Conservation (phyloP, 53 echinoderm and acorn worm genomes). For the Henricia sp. region DNA sequence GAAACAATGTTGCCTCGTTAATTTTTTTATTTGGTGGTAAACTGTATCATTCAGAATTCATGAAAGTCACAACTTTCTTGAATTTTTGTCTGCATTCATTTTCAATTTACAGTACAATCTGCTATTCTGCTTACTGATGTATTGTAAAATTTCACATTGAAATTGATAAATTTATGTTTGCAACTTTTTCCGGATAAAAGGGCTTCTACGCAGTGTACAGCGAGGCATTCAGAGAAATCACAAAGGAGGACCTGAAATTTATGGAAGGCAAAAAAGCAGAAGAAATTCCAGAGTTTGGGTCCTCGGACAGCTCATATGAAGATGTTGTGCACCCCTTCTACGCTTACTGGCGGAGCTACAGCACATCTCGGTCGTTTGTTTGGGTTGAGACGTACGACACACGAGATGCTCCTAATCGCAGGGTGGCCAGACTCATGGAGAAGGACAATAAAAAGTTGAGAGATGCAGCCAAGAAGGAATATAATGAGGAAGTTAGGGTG, state of each 20-base stretch:
- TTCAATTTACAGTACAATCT: too few species aligned
- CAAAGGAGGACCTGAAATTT: constrained; percentile 80
- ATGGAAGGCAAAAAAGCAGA: constrained; percentile 49
- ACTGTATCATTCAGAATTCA: too few species aligned
- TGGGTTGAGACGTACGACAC: constrained; percentile 95
- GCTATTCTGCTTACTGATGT: too few species aligned
- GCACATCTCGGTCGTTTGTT: constrained; percentile 86
- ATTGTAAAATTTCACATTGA: too few species aligned
- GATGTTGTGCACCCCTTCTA: constrained; percentile 92
- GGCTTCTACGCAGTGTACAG: constrained; percentile 88
- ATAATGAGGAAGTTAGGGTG: constrained; percentile 95
- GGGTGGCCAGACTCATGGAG: constrained; percentile 89
- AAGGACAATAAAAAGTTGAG: constrained; percentile 96
- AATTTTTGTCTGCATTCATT: too few species aligned
- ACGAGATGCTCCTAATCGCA: constrained; percentile 79
- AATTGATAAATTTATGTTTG: too few species aligned
- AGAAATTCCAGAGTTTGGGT: constrained; percentile 84
- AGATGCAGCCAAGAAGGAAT: constrained; percentile 90
- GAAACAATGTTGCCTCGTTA: too few species aligned
- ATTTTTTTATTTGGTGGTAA: too few species aligned
- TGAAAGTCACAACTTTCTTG: too few species aligned
- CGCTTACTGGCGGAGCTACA: constrained; percentile 91
- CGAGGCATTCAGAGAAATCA: constrained; percentile 79
- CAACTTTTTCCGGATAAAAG: too few species aligned
- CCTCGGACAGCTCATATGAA: constrained; percentile 87